A percentile compares a stretch with the other conserved stretches of the same genome.
These are phyloP conservation scores for Brevimyrus niger DNA, from an alignment of 2,113 vertebrate genomes.

Conservation along the genomic window DNA sequence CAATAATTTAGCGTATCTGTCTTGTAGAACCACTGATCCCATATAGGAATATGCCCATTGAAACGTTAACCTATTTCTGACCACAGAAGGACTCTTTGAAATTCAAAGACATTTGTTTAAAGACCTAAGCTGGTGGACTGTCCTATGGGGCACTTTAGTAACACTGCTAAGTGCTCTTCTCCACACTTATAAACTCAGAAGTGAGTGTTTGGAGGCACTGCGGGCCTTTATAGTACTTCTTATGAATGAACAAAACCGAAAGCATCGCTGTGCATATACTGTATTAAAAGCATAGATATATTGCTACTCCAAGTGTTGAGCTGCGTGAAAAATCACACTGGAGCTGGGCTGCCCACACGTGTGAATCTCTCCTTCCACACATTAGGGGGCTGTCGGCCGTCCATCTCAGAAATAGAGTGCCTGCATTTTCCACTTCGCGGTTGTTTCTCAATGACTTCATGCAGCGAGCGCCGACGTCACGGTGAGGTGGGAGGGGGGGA, in stretches of 20 bases:
- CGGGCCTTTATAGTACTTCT: neutral
- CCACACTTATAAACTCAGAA: neutral
- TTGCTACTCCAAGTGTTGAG: neutral
- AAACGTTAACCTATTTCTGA: neutral
- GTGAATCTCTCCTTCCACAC: neutral
- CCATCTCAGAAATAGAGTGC: neutral
- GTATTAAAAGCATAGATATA: neutral
- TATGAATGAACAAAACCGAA: neutral
- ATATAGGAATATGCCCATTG: neutral
- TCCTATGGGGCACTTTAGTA: neutral
- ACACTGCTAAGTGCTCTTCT: neutral
- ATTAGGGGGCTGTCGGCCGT: neutral
- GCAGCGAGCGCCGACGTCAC: neutral
- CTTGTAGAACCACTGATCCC: neutral
- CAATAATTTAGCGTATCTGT: neutral
- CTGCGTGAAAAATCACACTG: neutral
- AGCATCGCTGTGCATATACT: neutral
- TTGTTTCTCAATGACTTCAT: neutral
- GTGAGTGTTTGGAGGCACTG: neutral
- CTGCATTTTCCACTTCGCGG: neutral
- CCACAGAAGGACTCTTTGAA: neutral
- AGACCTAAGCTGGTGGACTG: neutral
- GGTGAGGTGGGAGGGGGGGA: neutral
- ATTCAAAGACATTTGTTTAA: neutral
- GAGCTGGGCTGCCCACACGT: neutral